A percentile compares a stretch with the other conserved stretches of the same genome.
Evolutionary conservation across 2,888 invertebrate species (phyloP).

Genomic region (Clusia tigrina): DNA sequence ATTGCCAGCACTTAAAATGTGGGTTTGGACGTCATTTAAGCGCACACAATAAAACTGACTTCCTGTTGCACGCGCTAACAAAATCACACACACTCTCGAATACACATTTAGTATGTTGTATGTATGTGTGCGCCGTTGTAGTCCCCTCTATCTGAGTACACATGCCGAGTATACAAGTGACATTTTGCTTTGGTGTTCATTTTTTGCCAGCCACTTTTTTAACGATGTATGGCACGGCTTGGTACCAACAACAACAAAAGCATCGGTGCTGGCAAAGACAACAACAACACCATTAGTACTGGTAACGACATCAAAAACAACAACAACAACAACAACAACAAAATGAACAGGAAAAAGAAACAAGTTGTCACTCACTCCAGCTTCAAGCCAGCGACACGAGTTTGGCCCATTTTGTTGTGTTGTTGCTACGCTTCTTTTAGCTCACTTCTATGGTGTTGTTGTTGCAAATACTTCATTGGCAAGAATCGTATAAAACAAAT

Average conservation of each 20-base stretch:
- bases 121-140: no score
- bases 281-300: slow-evolving; percentile 14
- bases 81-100: slow-evolving; percentile 3
- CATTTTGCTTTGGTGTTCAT: neutral
- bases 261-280: slow-evolving; percentile 4
- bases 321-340: slow-evolving; percentile 14
- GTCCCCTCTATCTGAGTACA: no score
- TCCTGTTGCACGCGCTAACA: slow-evolving; percentile 20
- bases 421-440: neutral
- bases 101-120: neutral
- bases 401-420: neutral
- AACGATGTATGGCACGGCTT: neutral
- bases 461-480: neutral
- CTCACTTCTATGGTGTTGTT: neutral
- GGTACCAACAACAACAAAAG: neutral
- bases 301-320: slow-evolving; percentile 8
- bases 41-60: slow-evolving; percentile 7
- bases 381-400: slow-evolving; percentile 4
- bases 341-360: neutral
- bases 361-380: slow-evolving; percentile 28
- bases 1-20: slow-evolving; percentile 13
- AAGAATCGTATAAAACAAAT: no score
- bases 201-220: neutral
- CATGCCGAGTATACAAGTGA: neutral
- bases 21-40: slow-evolving; percentile 19